These are phyloP conservation scores for Hydrocynus forskahlii DNA, from an alignment of 2,797 vertebrate genomes.

Conservation along the genomic window DNA sequence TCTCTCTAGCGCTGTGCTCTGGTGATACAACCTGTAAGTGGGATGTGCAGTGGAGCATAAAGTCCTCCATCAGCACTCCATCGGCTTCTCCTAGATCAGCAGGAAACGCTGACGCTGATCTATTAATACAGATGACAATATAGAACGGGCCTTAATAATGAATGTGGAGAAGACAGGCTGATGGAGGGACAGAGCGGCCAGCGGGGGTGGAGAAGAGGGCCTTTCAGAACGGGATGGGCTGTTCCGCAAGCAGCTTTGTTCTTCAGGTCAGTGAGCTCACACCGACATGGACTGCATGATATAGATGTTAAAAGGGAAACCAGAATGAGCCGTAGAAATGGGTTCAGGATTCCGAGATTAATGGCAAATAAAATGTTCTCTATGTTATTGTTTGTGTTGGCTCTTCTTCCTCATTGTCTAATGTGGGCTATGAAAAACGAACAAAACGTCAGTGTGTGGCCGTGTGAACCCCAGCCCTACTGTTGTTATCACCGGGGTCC, in stretches of 20 bases:
- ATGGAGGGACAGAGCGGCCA: not conserved
- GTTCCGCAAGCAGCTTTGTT: not conserved
- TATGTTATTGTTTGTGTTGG: no score
- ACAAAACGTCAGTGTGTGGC: no score
- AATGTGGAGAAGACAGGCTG: constrained; percentile 20
- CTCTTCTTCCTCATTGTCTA: no score
- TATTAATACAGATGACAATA: constrained; percentile 16
- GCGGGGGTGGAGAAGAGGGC: not conserved
- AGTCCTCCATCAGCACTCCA: constrained; percentile 1
- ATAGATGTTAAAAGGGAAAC: not conserved
- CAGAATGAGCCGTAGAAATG: not conserved
- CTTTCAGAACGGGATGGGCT: constrained; percentile 2
- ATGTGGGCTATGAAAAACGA: no score
- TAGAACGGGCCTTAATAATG: constrained; percentile 3
- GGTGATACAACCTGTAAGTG: not conserved
- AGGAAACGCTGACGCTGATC: constrained; percentile 9
- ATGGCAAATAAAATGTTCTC: no score
- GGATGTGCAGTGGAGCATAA: not conserved
- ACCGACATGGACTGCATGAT: not conserved
- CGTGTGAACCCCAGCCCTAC: no score
- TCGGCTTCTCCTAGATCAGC: constrained; percentile 5
- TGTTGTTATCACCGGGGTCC: no score
- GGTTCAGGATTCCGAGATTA: not conserved
- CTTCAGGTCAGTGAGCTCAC: constrained; percentile 2
- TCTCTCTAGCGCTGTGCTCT: not conserved